Evolutionary conservation across 2,888 invertebrate genomes (phyloP).

Genomic region (Eupithecia tripunctaria): DNA sequence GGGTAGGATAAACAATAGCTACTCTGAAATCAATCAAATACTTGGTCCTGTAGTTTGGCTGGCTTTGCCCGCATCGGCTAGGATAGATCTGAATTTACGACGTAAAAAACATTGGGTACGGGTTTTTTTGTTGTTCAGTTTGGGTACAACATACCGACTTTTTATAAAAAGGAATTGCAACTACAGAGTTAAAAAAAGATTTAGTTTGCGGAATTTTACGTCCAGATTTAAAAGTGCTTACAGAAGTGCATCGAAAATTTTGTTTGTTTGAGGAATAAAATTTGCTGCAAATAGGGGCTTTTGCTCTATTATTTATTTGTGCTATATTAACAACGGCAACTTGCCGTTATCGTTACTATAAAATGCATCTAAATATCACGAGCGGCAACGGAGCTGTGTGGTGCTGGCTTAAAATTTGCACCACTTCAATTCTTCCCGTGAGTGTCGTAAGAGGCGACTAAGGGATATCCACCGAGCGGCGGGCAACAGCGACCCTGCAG

Average conservation of each 20-base stretch:
- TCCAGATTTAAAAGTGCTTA: background rate
- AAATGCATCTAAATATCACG: too few relatives aligned
- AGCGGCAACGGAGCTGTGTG: too few relatives aligned
- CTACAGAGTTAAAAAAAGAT: background rate
- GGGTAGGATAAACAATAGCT: conserved; percentile 21
- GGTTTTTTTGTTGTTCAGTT: background rate
- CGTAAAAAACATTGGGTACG: conserved; percentile 5
- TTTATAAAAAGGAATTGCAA: background rate
- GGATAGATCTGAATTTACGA: conserved; percentile 20
- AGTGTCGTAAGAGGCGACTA: too few relatives aligned
- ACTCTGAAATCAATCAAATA: conserved; percentile 25
- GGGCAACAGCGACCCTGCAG: too few relatives aligned
- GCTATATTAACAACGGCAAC: too few relatives aligned
- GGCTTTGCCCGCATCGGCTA: conserved; percentile 17
- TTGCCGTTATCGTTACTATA: too few relatives aligned
- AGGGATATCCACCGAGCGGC: too few relatives aligned
- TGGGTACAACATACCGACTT: background rate
- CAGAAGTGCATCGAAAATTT: background rate
- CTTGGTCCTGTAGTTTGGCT: conserved; percentile 22
- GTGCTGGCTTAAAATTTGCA: too few relatives aligned
- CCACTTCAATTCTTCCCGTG: too few relatives aligned
- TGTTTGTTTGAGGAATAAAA: background rate
- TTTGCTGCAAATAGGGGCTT: background rate
- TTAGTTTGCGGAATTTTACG: too few relatives aligned
- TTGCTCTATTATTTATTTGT: too few relatives aligned